Evolutionary conservation across 2,797 vertebrate genomes (phyloP), one percentile per base, ranked within the genome.

Genomic region (Schizopygopsis malacanthus): DNA sequence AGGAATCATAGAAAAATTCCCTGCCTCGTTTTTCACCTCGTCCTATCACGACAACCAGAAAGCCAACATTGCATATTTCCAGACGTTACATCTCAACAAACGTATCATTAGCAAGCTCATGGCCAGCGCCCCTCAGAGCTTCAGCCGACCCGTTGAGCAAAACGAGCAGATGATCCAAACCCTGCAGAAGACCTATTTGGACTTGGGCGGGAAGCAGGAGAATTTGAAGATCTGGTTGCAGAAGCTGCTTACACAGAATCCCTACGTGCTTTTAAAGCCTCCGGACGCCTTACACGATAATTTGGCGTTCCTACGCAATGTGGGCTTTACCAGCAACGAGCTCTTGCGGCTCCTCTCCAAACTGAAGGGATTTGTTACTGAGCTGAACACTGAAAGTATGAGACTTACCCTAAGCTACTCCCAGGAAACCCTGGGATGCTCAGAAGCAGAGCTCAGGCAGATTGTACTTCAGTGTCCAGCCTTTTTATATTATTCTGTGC

Each of bases 241-340:
- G 86, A 99, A 99, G 90, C 91, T 98, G 85, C 90, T 99, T 89
- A 98, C 95, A 92, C 98, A 98, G 92, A 97, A 99, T 90, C 97
- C 97, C 0, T 98, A 97, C 90, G 94, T 97, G 89, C 95, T 99
- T 85, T 94, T 97, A 86, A 97, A 95, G 83, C 91, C 93, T 11
- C 92, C 96, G 0, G 89, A 92, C 0, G 56, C 91, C 39, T 89
- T 98, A 82, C 89, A 88, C 59, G 93, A 96, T 56, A 98, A 97
- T 85, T 81, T 99, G 83, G 89, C 90, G 70, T 98, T 97, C 92
- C 93, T 99, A 79, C 95, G 93, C 71, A 92, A 94, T 82, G 92
- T 90, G 71, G 93, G 95, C 82, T 99, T 99, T 92, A 94, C 91
- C 71, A 90, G 95, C 37, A 89, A 87, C 2, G 94, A 99, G 91